phyloP scores from a whole-genome alignment of 2,797 vertebrate genomes.

The Sebastes cheni region DNA sequence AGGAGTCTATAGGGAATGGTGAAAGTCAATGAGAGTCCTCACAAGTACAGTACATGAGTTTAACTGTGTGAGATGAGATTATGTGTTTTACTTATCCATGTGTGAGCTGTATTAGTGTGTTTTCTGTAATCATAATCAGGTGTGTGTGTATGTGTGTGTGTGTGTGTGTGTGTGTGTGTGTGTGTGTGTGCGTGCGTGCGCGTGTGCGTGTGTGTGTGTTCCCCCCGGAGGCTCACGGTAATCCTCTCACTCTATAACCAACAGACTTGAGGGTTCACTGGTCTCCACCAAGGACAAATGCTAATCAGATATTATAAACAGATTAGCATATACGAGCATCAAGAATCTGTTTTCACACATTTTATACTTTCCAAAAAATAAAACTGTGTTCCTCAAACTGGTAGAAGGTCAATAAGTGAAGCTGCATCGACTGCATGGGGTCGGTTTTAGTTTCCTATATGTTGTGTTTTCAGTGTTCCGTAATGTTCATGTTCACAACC shows the following conservation, averaged over 20 bases:
- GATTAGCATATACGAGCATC: conserved; percentile 15
- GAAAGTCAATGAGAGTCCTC: background rate
- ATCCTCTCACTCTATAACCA: conserved; percentile 12
- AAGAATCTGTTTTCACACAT: background rate
- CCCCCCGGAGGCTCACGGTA: background rate
- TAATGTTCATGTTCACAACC: background rate
- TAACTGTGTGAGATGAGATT: background rate
- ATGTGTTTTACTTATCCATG: background rate
- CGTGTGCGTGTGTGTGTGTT: background rate
- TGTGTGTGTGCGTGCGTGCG: background rate
- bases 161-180: background rate
- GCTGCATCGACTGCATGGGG: background rate
- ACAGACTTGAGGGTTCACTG: conserved; percentile 15
- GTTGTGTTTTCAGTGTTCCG: background rate
- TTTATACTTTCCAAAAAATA: background rate
- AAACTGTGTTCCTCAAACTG: background rate
- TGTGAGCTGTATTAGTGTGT: background rate
- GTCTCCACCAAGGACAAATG: conserved; percentile 37
- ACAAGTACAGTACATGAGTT: background rate
- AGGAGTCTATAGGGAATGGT: no score
- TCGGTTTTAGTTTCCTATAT: background rate
- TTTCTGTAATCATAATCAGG: background rate
- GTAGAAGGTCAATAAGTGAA: background rate
- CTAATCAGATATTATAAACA: conserved; percentile 34
- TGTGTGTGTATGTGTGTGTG: background rate